These are phyloP conservation scores for Cynodonichthys magdalenae DNA, from an alignment of 2,797 vertebrate genomes.

Conservation along the genomic window DNA sequence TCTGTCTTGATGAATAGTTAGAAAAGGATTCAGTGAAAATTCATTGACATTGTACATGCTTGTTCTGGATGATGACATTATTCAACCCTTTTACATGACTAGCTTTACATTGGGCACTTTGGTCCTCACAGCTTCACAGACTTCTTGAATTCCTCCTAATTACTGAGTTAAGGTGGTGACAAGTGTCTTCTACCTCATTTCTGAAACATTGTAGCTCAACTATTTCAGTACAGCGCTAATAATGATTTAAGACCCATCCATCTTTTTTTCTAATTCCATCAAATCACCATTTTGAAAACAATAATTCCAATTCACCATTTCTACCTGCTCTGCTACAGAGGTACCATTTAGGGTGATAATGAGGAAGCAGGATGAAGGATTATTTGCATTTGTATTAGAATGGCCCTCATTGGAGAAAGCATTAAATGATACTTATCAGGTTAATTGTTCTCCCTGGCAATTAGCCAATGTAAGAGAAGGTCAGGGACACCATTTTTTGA, in stretches of 20 bases:
- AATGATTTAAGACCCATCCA: conserved; percentile 39
- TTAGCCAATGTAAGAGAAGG: conserved; percentile 55
- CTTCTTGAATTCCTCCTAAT: conserved; percentile 43
- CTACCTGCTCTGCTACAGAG: conserved; percentile 61
- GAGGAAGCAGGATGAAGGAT: conserved; percentile 66
- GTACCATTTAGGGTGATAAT: conserved; percentile 67
- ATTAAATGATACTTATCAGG: conserved; percentile 68
- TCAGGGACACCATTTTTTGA: conserved; percentile 39
- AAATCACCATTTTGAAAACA: conserved; percentile 64
- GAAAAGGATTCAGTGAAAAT: conserved; percentile 30
- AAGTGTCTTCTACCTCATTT: conserved; percentile 75
- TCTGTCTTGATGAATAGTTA: conserved; percentile 29
- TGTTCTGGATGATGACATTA: conserved; percentile 37
- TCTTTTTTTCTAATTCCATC: conserved; percentile 67
- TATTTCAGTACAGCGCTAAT: conserved; percentile 58
- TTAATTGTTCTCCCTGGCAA: conserved; percentile 74
- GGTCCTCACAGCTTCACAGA: conserved; percentile 64
- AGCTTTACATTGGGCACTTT: conserved; percentile 70
- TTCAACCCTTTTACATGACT: conserved; percentile 51
- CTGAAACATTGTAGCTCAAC: conserved; percentile 61
- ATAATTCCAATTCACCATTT: conserved; percentile 39
- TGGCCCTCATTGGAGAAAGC: conserved; percentile 52
- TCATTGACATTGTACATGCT: conserved; percentile 42
- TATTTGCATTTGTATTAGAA: conserved; percentile 66
- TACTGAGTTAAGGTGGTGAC: conserved; percentile 62